Evolutionary conservation across 2,888 invertebrate genomes (phyloP).

Genomic region (Calliopum simillimum): DNA sequence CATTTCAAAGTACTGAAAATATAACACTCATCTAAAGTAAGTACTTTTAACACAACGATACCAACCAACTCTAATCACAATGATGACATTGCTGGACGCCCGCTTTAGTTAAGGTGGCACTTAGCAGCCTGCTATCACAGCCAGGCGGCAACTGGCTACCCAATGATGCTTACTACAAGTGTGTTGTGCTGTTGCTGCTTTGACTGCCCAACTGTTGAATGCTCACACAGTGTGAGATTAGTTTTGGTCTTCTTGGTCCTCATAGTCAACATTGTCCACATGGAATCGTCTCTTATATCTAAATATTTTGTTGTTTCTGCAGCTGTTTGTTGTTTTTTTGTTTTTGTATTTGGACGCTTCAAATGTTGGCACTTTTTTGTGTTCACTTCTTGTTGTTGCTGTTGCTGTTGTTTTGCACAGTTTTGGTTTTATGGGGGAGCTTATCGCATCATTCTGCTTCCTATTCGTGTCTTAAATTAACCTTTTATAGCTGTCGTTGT

Average conservation of each 20-base stretch:
- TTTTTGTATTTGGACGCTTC: too few species aligned
- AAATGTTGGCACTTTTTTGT: too few species aligned
- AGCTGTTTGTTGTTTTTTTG: constrained; percentile 11
- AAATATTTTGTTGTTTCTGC: not conserved
- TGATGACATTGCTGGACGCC: not conserved
- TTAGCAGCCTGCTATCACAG: not conserved
- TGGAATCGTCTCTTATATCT: not conserved
- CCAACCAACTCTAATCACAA: too few species aligned
- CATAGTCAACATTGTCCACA: too few species aligned
- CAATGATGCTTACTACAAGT: constrained; percentile 30
- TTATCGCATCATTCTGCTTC: constrained; percentile 32
- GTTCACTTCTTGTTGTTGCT: too few species aligned
- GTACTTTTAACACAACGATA: too few species aligned
- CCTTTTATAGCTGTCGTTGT: constrained; percentile 29
- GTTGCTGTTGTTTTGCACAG: too few species aligned
- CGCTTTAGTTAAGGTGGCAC: not conserved
- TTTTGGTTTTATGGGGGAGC: constrained; percentile 17
- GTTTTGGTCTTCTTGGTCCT: not conserved
- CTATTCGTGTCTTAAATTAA: constrained; percentile 36
- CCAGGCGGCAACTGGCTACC: not conserved
- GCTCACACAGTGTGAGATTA: constrained; percentile 35
- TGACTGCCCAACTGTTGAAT: constrained; percentile 22
- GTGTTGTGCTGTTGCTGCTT: not conserved
- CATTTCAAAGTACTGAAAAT: too few species aligned
- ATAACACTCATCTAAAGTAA: too few species aligned